Conservation (phyloP, 2,113 vertebrate species). For the Otolemur garnettii region DNA sequence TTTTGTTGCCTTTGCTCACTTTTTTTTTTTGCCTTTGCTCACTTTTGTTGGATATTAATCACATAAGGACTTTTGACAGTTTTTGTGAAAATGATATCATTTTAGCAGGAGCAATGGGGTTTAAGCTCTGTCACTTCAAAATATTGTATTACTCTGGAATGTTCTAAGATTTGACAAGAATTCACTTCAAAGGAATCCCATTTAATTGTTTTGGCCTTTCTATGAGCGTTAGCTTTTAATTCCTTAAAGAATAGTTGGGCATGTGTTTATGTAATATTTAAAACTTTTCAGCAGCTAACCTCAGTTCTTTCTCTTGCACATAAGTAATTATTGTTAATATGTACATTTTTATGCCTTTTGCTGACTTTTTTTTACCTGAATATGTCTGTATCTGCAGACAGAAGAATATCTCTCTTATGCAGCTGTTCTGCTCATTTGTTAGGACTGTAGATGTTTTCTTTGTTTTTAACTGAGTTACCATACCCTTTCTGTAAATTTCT, state of each 20-base stretch:
- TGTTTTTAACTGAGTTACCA: background rate
- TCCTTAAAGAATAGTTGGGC: background rate
- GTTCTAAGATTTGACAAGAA: background rate
- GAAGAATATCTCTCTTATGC: background rate
- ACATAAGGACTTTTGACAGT: background rate
- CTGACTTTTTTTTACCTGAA: slow-evolving; percentile 7
- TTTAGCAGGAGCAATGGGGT: background rate
- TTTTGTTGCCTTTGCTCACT: background rate
- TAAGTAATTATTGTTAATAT: background rate
- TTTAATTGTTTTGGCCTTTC: background rate
- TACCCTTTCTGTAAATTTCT: background rate
- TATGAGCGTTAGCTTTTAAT: slow-evolving; percentile 22
- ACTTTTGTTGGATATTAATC: background rate
- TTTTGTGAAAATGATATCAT: background rate
- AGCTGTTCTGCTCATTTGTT: background rate
- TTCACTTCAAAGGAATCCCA: background rate
- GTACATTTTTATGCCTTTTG: background rate
- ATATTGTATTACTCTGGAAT: background rate
- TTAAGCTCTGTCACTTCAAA: background rate
- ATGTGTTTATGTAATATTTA: background rate
- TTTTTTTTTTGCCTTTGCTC: background rate
- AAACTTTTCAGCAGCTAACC: background rate
- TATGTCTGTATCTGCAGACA: background rate
- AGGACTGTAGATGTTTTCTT: background rate
- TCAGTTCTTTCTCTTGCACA: background rate